Evolutionary conservation across 2,888 invertebrate species (phyloP), one percentile per base, ranked within the genome.

Genomic region (Panzeria rudis): DNA sequence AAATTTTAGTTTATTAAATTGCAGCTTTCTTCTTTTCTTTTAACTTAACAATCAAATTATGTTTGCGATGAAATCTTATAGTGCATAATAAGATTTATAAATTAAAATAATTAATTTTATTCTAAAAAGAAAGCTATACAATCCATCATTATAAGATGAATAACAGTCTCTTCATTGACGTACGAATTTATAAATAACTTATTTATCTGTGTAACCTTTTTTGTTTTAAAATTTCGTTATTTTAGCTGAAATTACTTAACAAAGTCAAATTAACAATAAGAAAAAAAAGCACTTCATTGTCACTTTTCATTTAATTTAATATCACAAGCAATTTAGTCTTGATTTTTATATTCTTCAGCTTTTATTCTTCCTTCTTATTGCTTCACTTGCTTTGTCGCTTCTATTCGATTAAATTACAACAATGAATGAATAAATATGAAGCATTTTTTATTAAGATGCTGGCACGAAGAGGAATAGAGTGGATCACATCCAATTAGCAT

Each of bases 401-500:
- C 71, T 64, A 79, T 72, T 78, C 54, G 72, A 72, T 80, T 64
- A 80, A 38, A 17, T 50, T 50, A 6, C 38, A 69, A 61, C 68
- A 61, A 50, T 61, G 56, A 61, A 50, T 61, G 56, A 56, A 44
- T 38, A 38, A 20, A 69, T 69, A 20, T 23, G n/a, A 17, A 59
- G 29, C 52, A 41, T 20, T 23, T 61, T 25, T 69, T 20, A 54
- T 56, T 41, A 61, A 54, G 64, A 72, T 23, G 64, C 23, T 61
- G 44, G n/a, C n/a, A 54, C 17, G 35, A 52, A 20, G 3, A 41
- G 59, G n/a, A 71, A 54, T 44, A 17, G 32, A 38, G 41, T 44
- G 54, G 61, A 62, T 90, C 88, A 87, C 88, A 91, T 90, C 89
- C 90, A 90, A 90, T 90, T 90, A 90, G 89, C 90, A 90, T 90